Evolutionary conservation across 2,113 vertebrate genomes (phyloP).

Genomic region (Micromys minutus): DNA sequence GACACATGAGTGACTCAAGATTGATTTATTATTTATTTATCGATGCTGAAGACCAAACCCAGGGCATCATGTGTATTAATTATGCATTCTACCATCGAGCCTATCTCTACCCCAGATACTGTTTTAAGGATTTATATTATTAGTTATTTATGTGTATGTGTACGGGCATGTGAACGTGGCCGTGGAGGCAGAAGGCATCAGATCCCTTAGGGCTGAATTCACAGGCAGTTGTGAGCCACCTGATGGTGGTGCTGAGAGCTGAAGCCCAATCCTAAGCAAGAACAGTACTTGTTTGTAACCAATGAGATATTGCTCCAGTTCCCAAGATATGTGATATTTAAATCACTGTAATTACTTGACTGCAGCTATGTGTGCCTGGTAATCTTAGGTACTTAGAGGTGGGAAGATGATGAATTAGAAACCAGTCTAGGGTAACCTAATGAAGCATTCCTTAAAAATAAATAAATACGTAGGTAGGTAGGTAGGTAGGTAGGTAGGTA

Average conservation of each 20-base stretch:
- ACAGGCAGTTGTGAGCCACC: not conserved
- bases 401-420: not conserved
- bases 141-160: not conserved
- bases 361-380: not conserved
- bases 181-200: not conserved
- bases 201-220: not conserved
- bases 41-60: not conserved
- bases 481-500: too few species aligned
- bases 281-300: not conserved
- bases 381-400: not conserved
- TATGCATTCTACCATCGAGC: not conserved
- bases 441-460: not conserved
- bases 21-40: not conserved
- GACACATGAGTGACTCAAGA: not conserved
- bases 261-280: not conserved
- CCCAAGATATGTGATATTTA: not conserved
- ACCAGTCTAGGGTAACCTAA: not conserved
- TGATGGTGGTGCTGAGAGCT: not conserved
- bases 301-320: too few species aligned
- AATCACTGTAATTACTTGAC: not conserved
- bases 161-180: not conserved
- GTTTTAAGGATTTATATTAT: not conserved
- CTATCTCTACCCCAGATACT: not conserved
- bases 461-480: not conserved
- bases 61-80: not conserved